These are phyloP conservation scores for Sepioteuthis lessoniana DNA, from an alignment of 2,888 invertebrate genomes.

Conservation along the genomic window DNA sequence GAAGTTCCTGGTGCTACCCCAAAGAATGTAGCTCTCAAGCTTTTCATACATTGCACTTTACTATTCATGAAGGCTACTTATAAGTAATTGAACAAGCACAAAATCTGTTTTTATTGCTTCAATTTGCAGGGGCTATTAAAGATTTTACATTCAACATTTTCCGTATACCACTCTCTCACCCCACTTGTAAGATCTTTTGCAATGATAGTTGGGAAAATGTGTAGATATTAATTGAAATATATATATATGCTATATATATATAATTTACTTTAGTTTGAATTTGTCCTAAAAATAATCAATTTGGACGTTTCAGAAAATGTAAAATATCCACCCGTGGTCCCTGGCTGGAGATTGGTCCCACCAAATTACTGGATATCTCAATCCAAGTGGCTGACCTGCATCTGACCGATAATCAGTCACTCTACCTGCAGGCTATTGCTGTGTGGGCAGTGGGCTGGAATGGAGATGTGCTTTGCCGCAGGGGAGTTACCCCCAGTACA, in stretches of 20 bases:
- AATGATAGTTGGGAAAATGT: no score
- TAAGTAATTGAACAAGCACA: no score
- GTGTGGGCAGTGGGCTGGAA: conserved; percentile 88
- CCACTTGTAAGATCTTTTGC: no score
- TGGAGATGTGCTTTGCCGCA: conserved; percentile 88
- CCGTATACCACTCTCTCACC: no score
- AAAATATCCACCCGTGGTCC: conserved; percentile 88
- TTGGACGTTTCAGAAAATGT: conserved; percentile 81
- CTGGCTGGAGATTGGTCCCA: conserved; percentile 90
- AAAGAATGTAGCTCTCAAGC: no score
- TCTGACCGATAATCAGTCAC: conserved; percentile 53
- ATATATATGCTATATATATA: background rate
- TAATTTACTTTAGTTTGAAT: background rate
- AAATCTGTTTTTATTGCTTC: no score
- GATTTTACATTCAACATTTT: no score
- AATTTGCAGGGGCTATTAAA: no score
- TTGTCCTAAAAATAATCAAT: background rate
- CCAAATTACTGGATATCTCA: conserved; percentile 87
- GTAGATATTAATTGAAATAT: no score
- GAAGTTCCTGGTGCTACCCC: no score
- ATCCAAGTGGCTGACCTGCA: conserved; percentile 79
- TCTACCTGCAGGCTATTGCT: conserved; percentile 70
- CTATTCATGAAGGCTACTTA: no score
- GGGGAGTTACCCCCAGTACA: conserved; percentile 84
- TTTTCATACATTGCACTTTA: no score